Evolutionary conservation across 2,797 vertebrate genomes (phyloP).

Genomic region (Danio kyathit): DNA sequence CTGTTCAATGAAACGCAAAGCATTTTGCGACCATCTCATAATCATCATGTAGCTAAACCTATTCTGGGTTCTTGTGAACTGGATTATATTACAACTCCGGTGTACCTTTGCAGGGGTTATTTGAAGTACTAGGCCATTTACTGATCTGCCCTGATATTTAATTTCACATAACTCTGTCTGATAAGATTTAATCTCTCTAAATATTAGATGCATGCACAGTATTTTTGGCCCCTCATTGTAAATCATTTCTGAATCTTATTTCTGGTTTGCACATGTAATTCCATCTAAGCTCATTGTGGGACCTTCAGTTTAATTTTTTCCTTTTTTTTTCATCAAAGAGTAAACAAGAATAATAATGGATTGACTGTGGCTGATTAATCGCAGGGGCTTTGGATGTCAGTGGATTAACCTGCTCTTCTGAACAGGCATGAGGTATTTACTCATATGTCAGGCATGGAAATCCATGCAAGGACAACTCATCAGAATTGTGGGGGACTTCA

Average conservation of each 20-base stretch:
- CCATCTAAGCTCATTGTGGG: slow-evolving; percentile 78
- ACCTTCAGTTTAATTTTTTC: slow-evolving; percentile 62
- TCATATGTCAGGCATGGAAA: slow-evolving; percentile 38
- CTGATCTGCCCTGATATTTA: slow-evolving; percentile 19
- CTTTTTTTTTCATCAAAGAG: slow-evolving; percentile 72
- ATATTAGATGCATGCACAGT: slow-evolving; percentile 39
- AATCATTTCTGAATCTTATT: slow-evolving; percentile 75
- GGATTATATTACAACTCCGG: not conserved
- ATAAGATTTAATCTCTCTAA: slow-evolving; percentile 41
- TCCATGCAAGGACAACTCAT: slow-evolving; percentile 38
- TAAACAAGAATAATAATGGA: slow-evolving; percentile 67
- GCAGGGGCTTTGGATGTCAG: slow-evolving; percentile 42
- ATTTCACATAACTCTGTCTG: slow-evolving; percentile 65
- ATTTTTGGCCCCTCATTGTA: slow-evolving; percentile 52
- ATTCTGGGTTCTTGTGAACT: not conserved
- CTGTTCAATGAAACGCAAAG: not conserved
- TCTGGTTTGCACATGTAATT: slow-evolving; percentile 78
- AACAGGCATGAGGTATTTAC: slow-evolving; percentile 43
- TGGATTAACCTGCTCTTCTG: slow-evolving; percentile 59
- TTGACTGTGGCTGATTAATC: slow-evolving; percentile 55
- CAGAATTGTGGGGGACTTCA: slow-evolving; percentile 15
- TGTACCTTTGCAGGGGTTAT: slow-evolving; percentile 21
- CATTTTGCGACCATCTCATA: slow-evolving; percentile 15
- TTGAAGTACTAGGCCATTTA: slow-evolving; percentile 34
- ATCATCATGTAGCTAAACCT: slow-evolving; percentile 24